Conservation (phyloP, 2,888 invertebrate species). For the Pegoplata infirma region DNA sequence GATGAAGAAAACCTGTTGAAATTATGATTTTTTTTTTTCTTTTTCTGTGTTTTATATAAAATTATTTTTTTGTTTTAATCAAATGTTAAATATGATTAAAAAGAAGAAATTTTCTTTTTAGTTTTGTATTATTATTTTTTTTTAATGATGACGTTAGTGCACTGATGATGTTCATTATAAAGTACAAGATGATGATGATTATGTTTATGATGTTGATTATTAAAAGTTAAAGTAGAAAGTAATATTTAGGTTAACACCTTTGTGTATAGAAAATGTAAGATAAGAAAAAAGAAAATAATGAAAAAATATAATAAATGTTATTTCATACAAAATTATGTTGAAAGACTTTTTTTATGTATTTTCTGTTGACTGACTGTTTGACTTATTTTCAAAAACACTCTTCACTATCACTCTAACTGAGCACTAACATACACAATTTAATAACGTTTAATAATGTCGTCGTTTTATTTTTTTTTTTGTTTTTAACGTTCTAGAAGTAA, state of each 20-base stretch:
- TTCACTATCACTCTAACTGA: not conserved
- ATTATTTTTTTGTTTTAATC: no score
- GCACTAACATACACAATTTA: not conserved
- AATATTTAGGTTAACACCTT: constrained; percentile 60
- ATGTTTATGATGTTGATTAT: constrained; percentile 19
- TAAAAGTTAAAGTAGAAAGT: constrained; percentile 33
- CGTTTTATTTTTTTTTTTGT: no score
- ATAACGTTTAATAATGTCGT: not conserved
- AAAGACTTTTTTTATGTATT: no score
- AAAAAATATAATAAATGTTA: no score
- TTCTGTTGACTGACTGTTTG: not conserved
- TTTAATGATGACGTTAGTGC: constrained; percentile 16
- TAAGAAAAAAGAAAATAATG: no score
- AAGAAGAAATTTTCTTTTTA: constrained; percentile 6
- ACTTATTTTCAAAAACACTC: no score
- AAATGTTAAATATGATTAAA: constrained; percentile 45
- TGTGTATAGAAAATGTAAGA: constrained; percentile 32
- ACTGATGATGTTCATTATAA: constrained; percentile 7
- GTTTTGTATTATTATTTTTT: no score
- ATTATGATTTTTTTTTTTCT: constrained; percentile 4
- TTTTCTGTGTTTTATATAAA: no score
- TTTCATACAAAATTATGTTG: no score
- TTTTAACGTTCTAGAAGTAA: no score
- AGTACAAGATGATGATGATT: not conserved
- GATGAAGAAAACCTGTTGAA: constrained; percentile 24